Base-by-base conservation (phyloP, 2,888 invertebrate genomes). In the Andrena praecox region DNA sequence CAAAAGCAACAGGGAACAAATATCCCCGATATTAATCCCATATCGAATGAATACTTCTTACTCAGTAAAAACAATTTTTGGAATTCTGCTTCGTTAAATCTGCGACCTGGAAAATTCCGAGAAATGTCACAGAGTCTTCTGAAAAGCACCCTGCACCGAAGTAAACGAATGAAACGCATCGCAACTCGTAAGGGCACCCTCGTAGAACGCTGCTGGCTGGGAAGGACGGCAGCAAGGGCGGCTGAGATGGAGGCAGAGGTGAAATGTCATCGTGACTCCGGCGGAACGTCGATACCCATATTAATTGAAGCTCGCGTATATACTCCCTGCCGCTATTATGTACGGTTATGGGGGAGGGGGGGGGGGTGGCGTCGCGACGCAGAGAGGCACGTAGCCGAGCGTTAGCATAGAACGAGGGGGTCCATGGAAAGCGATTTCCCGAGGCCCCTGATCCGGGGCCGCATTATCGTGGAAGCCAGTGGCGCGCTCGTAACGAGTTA, bases 201-300 rank as follows among this genome's bases (percentile, higher is more conserved):
- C 42, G 12, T 42, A 42, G 42, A 42, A 42, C 42, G 42, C 5
- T 42, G 42, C 42, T 5, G 42, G 42, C 42, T 42, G 16, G 42
- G 42, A 42, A 52, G n/a, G 6, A n/a, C n/a, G 35, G 59, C n/a
- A 0, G 12, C n/a, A 10, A 27, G 10, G 20, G 42, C 16, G 54
- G 63, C 27, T 24, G 67, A 64, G 69, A 52, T 62, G 62, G 56
- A 64, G 54, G 50, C 52, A 63, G 64, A 76, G 67, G 72, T 72
- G 72, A 69, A 81, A 81, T 48, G 82, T 76, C 81, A 76, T 60
- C 52, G 67, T 33, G 72, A 31, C 76, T 64, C 68, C 52, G 64
- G 54, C 74, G 72, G 73, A 77, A 78, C 78, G 80, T 84, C 86
- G 86, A 88, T 88, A 82, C 31, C 77, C 52, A 81, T 79, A 87